These are phyloP conservation scores for Agrotis exclamationis DNA, from an alignment of 2,888 invertebrate species.

Conservation along the genomic window DNA sequence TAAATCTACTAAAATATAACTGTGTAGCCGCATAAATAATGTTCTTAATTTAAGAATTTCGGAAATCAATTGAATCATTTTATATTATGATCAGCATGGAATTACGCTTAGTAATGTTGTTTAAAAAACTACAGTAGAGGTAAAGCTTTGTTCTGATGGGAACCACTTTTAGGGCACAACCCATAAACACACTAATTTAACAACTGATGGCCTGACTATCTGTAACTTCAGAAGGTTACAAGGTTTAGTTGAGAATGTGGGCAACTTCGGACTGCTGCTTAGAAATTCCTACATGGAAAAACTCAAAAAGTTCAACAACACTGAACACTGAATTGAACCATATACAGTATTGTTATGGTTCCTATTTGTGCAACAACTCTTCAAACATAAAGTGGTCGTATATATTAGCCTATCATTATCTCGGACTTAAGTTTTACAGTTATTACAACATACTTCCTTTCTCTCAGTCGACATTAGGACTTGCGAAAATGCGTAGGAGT, in stretches of 20 bases:
- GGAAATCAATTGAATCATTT: conserved; percentile 18
- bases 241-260: no score
- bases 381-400: not conserved
- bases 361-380: not conserved
- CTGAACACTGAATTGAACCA: not conserved
- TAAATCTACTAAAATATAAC: conserved; percentile 1
- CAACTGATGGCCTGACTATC: no score
- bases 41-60: not conserved
- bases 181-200: no score
- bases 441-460: conserved; percentile 15
- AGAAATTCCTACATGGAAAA: not conserved
- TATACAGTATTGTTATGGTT: no score
- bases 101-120: conserved; percentile 40
- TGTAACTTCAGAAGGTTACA: no score
- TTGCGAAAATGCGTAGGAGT: conserved; percentile 32
- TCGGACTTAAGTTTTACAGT: not conserved
- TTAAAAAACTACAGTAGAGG: conserved; percentile 28
- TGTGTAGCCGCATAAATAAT: not conserved
- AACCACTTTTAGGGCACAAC: not conserved
- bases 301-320: not conserved
- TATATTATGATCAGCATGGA: conserved; percentile 24
- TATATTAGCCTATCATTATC: not conserved
- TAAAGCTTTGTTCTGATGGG: conserved; percentile 21
- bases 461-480: conserved; percentile 30
- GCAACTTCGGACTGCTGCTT: not conserved